Percentiles rank a stretch among this genome's conserved stretches.
phyloP scores from a whole-genome alignment of 2,888 invertebrate species.

The Luffia ferchaultella region DNA sequence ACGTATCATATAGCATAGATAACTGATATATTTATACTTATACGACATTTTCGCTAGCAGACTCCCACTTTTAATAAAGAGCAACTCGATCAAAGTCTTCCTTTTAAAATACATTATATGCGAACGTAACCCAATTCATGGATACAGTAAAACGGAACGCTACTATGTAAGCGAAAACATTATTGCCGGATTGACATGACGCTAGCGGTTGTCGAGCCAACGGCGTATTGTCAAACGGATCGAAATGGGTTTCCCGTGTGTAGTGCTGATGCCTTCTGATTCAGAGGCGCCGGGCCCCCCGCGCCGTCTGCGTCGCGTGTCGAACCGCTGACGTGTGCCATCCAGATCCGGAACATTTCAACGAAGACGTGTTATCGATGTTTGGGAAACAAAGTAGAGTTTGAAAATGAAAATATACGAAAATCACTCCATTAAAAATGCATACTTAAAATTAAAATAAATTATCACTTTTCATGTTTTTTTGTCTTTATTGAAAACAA shows the following conservation, averaged over 20 bases:
- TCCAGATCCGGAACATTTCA: conserved; percentile 7
- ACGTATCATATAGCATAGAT: background rate
- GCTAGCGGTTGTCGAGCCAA: conserved; percentile 3
- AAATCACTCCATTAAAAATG: too few relatives aligned
- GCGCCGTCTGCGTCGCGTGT: conserved; percentile 20
- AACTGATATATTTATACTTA: background rate
- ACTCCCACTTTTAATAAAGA: background rate
- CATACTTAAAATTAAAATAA: too few relatives aligned
- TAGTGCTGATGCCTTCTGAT: conserved; percentile 8
- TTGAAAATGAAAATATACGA: too few relatives aligned
- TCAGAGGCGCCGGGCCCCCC: conserved; percentile 3
- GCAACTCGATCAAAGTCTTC: background rate
- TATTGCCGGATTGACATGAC: conserved; percentile 13
- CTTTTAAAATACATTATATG: background rate
- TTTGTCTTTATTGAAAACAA: too few relatives aligned
- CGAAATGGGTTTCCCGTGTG: conserved; percentile 12
- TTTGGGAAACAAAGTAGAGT: too few relatives aligned
- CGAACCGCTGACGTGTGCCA: conserved; percentile 43
- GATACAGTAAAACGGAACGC: background rate
- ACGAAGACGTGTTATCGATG: background rate
- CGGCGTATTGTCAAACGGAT: conserved; percentile 14
- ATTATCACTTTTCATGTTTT: too few relatives aligned
- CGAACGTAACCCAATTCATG: background rate
- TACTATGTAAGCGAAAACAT: conserved; percentile 10
- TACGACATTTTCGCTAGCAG: background rate